Percentiles rank a stretch among this genome's conserved stretches.
phyloP scores from a whole-genome alignment of 1,140 invertebrate genomes.

The Araneus ventricosus region DNA sequence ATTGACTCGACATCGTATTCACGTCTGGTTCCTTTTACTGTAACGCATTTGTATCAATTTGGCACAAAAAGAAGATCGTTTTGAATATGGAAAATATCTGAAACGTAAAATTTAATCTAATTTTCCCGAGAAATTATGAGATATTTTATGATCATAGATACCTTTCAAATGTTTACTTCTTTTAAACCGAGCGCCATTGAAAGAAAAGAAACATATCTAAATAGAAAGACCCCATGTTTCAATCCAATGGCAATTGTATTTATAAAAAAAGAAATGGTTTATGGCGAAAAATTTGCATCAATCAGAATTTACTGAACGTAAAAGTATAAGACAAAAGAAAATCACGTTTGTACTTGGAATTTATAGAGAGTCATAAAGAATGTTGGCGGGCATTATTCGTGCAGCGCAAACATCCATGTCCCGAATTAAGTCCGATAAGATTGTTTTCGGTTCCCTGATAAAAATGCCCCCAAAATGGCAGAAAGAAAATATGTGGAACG shows the following conservation, averaged over 20 bases:
- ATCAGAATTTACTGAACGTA: background rate
- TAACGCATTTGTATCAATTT: too few relatives aligned
- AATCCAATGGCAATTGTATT: background rate
- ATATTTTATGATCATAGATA: too few relatives aligned
- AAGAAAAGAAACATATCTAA: background rate
- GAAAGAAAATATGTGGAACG: background rate
- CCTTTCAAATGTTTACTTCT: too few relatives aligned
- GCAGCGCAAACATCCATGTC: background rate
- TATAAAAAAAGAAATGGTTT: background rate
- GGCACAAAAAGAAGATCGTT: too few relatives aligned
- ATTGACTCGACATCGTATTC: too few relatives aligned
- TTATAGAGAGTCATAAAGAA: constrained; percentile 14
- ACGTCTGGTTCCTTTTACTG: too few relatives aligned
- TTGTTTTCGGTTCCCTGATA: background rate
- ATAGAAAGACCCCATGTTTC: background rate
- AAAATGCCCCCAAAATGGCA: background rate
- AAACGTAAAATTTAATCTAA: background rate
- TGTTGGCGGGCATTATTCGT: background rate
- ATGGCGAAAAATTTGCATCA: constrained; percentile 3
- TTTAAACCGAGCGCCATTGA: background rate
- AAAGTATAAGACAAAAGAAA: background rate
- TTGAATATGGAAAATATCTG: background rate
- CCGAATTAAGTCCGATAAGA: constrained; percentile 3
- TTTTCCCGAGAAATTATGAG: background rate
- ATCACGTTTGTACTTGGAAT: background rate